Percentiles rank a stretch among this genome's conserved stretches.
phyloP scores from a whole-genome alignment of 2,888 invertebrate genomes.

The Oegoconia quadripuncta region DNA sequence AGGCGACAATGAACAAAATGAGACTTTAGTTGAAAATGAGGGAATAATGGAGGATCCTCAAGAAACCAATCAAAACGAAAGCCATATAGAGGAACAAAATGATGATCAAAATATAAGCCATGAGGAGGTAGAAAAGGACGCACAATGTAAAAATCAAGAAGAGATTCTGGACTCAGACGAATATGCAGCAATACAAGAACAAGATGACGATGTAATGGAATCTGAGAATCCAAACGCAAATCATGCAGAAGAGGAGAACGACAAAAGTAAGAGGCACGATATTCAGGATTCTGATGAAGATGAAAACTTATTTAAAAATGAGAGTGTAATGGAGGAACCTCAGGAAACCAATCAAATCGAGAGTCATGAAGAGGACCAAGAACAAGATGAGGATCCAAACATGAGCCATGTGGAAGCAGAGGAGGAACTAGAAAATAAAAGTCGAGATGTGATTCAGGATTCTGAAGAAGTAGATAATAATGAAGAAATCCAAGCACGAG shows the following conservation, averaged over 20 bases:
- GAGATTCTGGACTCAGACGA: conserved; percentile 11
- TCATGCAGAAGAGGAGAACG: conserved; percentile 7
- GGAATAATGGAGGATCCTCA: not conserved
- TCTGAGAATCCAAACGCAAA: conserved; percentile 1
- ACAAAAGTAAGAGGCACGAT: too few species aligned
- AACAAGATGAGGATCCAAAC: conserved; percentile 9
- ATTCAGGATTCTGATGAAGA: too few species aligned
- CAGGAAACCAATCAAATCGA: conserved; percentile 2
- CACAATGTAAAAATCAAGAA: not conserved
- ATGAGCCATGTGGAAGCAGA: conserved; percentile 4
- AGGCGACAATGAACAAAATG: not conserved
- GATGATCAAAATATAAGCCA: not conserved
- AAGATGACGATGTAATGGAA: conserved; percentile 12
- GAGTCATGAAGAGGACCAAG: conserved; percentile 9
- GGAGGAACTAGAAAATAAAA: conserved; percentile 7
- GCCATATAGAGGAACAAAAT: not conserved
- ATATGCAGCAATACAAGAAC: conserved; percentile 1
- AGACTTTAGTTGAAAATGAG: not conserved
- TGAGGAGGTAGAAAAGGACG: not conserved
- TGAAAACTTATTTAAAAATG: conserved; percentile 9
- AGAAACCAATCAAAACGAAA: not conserved
- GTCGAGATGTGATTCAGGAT: conserved; percentile 7
- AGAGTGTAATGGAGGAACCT: conserved; percentile 7
- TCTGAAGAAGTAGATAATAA: conserved; percentile 11
- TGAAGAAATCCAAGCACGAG: conserved; percentile 4